Base-by-base conservation (phyloP, 2,888 invertebrate genomes). In the Biston stratarius region DNA sequence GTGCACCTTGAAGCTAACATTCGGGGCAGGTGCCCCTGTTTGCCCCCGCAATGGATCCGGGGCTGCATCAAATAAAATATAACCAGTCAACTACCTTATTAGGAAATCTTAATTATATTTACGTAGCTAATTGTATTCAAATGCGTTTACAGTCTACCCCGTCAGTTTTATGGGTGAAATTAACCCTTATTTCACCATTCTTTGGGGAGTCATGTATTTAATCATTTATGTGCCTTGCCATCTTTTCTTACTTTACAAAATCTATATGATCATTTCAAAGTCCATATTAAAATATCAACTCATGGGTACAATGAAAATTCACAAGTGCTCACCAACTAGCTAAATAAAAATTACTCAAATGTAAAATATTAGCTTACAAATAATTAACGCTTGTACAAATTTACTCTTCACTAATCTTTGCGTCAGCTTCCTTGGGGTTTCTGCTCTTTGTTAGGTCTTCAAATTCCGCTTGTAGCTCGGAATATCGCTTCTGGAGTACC, bases 401-500 rank as follows among this genome's bases (percentile, higher is more conserved):
- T 69, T 76, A 83, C 67, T 83, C 81, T 8, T 84, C 83, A n/a
- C 64, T 36, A 8, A 66, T 12, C 56, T 76, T 83, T 0, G 74
- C 71, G 11, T 81, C 81, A 0, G 67, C 52, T 63, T 82, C 85
- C 67, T 78, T 84, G 10, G 75, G 72, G 44, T 83, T 83, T 63
- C 80, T 82, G 34, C 82, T 81, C 75, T 91, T 91, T 66, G 91
- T 89, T 1, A 93, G 75, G 7, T 93, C 92, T 77, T 95, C 94
- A 9, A 95, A 78, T 76, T 96, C 95, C 5, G 95, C 94, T 74
- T 96, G 96, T 0, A 99, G 93, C 71, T 96, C 96, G 0, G 96
- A 95, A 85, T 97, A 99, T 77, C 96, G 96, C 70, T 95, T 95
- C 92, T 99, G 99, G 57, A 99, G 92, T 66, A 95, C 96, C 77